These are phyloP conservation scores for Monodelphis domestica DNA, from an alignment of 2,797 vertebrate genomes.

Conservation along the genomic window DNA sequence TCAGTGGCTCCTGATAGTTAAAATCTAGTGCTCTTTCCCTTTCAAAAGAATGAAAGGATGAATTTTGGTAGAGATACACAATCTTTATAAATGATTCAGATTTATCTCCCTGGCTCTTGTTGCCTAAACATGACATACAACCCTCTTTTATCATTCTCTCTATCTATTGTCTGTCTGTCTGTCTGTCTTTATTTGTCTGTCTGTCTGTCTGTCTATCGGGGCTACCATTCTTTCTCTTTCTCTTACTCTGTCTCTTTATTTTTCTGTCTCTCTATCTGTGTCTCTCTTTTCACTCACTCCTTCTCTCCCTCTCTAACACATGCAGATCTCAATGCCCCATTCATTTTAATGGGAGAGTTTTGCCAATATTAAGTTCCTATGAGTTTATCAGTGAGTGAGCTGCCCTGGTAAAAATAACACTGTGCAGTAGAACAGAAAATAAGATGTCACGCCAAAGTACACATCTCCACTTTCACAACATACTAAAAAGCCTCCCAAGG, in stretches of 20 bases:
- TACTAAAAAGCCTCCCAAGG: slow-evolving; percentile 71
- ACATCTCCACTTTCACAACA: slow-evolving; percentile 82
- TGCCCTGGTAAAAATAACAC: slow-evolving; percentile 84
- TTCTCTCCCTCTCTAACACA: slow-evolving; percentile 19
- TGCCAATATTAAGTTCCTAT: slow-evolving; percentile 76
- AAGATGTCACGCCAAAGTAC: slow-evolving; percentile 86
- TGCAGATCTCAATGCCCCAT: slow-evolving; percentile 51
- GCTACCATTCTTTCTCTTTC: too few species aligned
- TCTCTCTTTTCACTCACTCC: slow-evolving; percentile 18
- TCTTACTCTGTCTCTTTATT: not conserved
- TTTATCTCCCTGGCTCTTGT: not conserved
- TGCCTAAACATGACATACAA: not conserved
- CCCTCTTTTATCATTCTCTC: not conserved
- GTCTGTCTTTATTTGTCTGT: not conserved
- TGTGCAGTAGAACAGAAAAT: slow-evolving; percentile 88
- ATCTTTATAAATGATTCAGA: slow-evolving; percentile 18
- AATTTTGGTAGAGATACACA: not conserved
- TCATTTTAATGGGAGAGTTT: slow-evolving; percentile 79
- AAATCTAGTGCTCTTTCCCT: not conserved
- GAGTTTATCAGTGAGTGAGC: slow-evolving; percentile 81
- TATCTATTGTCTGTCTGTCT: not conserved
- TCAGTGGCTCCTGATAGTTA: not conserved
- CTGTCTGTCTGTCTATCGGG: not conserved
- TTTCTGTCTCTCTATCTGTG: slow-evolving; percentile 5
- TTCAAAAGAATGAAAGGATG: not conserved